Base-by-base conservation (phyloP, 2,113 vertebrate species). In the Castor canadensis region DNA sequence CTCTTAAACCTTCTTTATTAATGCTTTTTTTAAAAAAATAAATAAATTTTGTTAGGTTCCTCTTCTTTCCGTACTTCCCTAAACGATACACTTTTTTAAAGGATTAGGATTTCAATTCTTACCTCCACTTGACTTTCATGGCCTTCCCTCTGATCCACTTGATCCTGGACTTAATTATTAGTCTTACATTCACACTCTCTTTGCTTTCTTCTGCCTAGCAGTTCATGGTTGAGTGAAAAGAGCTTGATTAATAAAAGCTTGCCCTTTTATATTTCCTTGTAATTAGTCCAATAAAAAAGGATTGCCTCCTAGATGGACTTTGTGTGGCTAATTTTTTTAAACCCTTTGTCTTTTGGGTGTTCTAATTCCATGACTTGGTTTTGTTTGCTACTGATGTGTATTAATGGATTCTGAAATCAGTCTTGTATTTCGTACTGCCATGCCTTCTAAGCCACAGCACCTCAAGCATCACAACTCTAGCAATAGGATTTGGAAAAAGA, bases 111-210 rank as follows among this genome's bases (percentile, higher is more conserved):
- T 95, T 94, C 97, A 93, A 60, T 94, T 96, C 86, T 96, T 87
- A 22, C 54, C 11, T 80, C 49, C 89, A 72, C 3, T 83, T 96
- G 54, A 89, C 43, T 89, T 89, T 93, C 69, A 67, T 32, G 72
- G 54, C 82, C 91, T 71, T 72, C 91, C 43, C 71, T 98, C 96
- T 98, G 88, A 97, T 96, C 93, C 90, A 22, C 76, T 85, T 91
- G 96, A 97, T 97, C 96, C 93, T 94, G 60, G 95, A 91, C 97
- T 97, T 96, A 96, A 97, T 98, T 96, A 72, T 93, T 85, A 91
- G 76, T 64, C 86, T 93, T 97, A 24, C 95, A 94, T 84, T 82
- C 67, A 96, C 94, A 92, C 62, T 88, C 81, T 89, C 1, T 0
- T 95, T 80, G 93, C 92, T 96, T 89, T 69, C 87, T 66, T 96